phyloP scores from a whole-genome alignment of 1,140 invertebrate species.

The Brachionus sp. region DNA sequence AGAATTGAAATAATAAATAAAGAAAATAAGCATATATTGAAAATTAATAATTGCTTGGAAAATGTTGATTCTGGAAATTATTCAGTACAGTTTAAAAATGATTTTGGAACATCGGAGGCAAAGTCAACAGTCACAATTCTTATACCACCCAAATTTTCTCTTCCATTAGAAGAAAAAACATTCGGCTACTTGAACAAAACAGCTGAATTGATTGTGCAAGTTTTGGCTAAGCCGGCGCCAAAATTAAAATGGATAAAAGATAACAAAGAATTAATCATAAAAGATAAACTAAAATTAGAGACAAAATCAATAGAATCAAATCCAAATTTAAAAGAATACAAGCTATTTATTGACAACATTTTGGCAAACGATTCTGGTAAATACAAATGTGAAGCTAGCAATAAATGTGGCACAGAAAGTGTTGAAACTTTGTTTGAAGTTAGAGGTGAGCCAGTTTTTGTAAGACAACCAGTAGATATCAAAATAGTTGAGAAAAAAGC shows the following conservation, averaged over 20 bases:
- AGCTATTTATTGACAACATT: constrained; percentile 4
- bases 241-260: constrained; percentile 44
- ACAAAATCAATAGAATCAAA: constrained; percentile 4
- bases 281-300: constrained; percentile 25
- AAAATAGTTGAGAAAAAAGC: constrained; percentile 21
- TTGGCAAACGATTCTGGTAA: constrained; percentile 2
- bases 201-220: not conserved
- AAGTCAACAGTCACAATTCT: constrained; percentile 30
- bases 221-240: constrained; percentile 24
- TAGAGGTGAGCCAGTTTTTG: constrained; percentile 31
- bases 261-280: constrained; percentile 35
- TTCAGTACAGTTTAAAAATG: constrained; percentile 34
- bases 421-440: constrained; percentile 3
- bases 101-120: constrained; percentile 24
- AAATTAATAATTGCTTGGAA: constrained; percentile 1
- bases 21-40: constrained; percentile 49
- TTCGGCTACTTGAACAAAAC: not conserved
- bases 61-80: constrained; percentile 1
- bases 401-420: constrained; percentile 14
- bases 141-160: constrained; percentile 27
- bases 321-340: constrained; percentile 17
- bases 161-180: not conserved
- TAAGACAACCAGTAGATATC: constrained; percentile 13
- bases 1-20: constrained; percentile 50
- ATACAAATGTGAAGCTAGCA: constrained; percentile 28